A percentile compares a stretch with the other conserved stretches of the same genome.
These are phyloP conservation scores for Carettochelys insculpta DNA, from an alignment of 2,113 vertebrate species.

Conservation along the genomic window DNA sequence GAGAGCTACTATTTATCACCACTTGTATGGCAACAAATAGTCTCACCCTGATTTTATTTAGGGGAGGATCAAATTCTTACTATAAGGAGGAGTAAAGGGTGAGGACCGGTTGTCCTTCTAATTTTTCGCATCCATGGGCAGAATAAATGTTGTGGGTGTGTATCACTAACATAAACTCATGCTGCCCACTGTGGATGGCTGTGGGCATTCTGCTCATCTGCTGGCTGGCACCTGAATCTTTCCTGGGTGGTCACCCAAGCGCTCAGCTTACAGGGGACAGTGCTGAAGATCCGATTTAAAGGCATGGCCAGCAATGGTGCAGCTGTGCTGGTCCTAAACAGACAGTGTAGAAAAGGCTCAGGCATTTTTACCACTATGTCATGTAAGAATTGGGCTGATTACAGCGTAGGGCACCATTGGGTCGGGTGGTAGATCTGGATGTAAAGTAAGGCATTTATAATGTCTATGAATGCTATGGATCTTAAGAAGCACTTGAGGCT, in stretches of 20 bases:
- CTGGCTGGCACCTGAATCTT: too few species aligned
- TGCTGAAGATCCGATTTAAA: too few species aligned
- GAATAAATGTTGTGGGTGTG: too few species aligned
- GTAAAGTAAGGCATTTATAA: neutral
- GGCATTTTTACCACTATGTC: neutral
- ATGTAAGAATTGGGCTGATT: neutral
- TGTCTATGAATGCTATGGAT: neutral
- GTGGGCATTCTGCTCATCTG: too few species aligned
- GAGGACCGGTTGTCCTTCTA: neutral
- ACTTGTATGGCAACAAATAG: neutral
- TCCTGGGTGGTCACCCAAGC: too few species aligned
- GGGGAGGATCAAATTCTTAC: neutral
- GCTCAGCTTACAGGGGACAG: too few species aligned
- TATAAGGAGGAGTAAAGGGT: neutral
- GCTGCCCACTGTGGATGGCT: too few species aligned
- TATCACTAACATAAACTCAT: too few species aligned
- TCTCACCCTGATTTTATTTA: neutral
- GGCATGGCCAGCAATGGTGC: neutral
- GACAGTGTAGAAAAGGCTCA: neutral
- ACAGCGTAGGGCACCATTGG: neutral
- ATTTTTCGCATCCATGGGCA: too few species aligned
- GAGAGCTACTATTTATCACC: conserved; percentile 15
- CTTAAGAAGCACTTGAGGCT: neutral
- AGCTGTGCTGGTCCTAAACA: neutral
- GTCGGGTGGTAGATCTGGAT: neutral